Percentiles rank a stretch among this genome's conserved stretches.
Evolutionary conservation across 2,797 vertebrate species (phyloP).

Genomic region (Petrocephalus sullivani): DNA sequence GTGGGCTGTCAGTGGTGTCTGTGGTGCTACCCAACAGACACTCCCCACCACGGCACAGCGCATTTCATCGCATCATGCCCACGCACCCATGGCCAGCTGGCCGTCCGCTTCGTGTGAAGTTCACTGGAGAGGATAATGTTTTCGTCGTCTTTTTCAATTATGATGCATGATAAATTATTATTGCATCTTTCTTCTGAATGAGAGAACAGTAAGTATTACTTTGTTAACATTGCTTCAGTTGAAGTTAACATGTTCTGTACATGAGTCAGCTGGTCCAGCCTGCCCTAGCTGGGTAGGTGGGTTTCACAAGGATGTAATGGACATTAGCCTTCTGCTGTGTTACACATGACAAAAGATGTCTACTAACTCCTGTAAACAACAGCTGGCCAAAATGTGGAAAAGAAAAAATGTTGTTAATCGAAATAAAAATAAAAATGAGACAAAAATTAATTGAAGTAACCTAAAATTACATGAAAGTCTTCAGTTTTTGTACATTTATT

Average conservation of each 20-base stretch:
- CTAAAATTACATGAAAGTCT: background rate
- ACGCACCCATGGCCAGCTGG: background rate
- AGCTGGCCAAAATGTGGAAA: background rate
- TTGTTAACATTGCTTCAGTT: background rate
- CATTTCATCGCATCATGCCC: background rate
- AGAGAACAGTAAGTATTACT: background rate
- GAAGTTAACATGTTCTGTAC: background rate
- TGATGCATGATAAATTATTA: background rate
- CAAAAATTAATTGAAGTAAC: background rate
- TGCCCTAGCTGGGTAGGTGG: background rate
- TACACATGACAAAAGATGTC: background rate
- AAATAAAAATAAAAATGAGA: background rate
- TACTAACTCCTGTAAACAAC: background rate
- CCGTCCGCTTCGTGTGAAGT: background rate
- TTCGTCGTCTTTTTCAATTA: background rate
- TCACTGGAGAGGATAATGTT: constrained; percentile 1
- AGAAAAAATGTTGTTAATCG: background rate
- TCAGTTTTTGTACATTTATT: background rate
- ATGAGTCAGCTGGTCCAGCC: background rate
- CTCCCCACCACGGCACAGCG: background rate
- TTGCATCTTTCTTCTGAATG: background rate
- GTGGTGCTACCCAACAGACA: background rate
- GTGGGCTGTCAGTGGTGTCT: background rate
- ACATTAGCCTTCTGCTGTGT: background rate
- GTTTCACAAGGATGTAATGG: background rate